These are phyloP conservation scores for Boleophthalmus pectinirostris DNA, from an alignment of 2,113 vertebrate genomes.

Conservation along the genomic window DNA sequence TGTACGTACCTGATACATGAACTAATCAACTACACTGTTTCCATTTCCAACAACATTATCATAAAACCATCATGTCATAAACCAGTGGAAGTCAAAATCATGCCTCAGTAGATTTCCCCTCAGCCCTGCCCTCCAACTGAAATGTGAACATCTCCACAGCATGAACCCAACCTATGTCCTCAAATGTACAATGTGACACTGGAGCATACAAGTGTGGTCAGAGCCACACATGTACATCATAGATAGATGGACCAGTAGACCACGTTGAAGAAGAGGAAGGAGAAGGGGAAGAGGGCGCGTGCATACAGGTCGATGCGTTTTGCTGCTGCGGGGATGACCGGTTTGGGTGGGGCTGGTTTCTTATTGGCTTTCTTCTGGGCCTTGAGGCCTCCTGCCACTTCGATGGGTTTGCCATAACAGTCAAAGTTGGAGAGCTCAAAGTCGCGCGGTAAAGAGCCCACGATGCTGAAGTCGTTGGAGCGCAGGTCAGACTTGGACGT, in stretches of 20 bases:
- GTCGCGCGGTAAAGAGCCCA: constrained; percentile 95
- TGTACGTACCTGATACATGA: too few relatives aligned
- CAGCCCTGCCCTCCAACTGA: not conserved
- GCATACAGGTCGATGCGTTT: constrained; percentile 95
- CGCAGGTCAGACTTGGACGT: constrained; percentile 97
- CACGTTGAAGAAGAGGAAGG: constrained; percentile 97
- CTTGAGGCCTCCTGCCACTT: constrained; percentile 85
- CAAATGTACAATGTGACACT: not conserved
- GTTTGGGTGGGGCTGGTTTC: constrained; percentile 91
- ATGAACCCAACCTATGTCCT: not conserved
- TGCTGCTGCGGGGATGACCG: constrained; percentile 94
- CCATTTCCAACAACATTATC: too few relatives aligned
- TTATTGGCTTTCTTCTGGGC: constrained; percentile 92
- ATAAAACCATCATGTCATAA: too few relatives aligned
- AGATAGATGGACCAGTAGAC: constrained; percentile 98
- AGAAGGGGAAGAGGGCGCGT: constrained; percentile 92
- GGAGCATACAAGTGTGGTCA: not conserved
- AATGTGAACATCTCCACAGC: not conserved
- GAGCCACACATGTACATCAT: constrained; percentile 59
- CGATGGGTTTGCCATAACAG: constrained; percentile 98
- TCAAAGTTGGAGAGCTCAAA: constrained; percentile 99
- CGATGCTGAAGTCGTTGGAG: constrained; percentile 97
- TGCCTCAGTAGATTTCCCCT: too few relatives aligned
- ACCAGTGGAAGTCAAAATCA: too few relatives aligned
- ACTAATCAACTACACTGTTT: too few relatives aligned